Evolutionary conservation across 2,888 invertebrate species (phyloP).

Genomic region (Diploptera punctata): DNA sequence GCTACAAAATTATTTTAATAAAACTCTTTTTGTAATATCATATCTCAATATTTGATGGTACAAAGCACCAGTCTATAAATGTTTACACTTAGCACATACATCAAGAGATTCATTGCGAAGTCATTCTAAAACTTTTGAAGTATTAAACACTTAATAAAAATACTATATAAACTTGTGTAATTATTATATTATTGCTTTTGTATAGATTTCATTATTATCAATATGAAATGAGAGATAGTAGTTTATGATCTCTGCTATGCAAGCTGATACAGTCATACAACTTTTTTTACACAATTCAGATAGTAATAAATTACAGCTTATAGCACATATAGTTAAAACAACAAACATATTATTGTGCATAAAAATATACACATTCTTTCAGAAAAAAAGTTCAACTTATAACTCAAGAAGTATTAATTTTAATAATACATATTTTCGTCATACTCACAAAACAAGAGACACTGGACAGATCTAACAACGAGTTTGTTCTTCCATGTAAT

Average conservation of each 20-base stretch:
- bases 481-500: slow-evolving; percentile 29
- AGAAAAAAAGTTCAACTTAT: slow-evolving; percentile 30
- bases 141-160: too few species aligned
- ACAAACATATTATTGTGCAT: slow-evolving; percentile 35
- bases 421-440: slow-evolving; percentile 25
- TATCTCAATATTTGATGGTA: too few species aligned
- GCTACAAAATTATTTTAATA: too few species aligned
- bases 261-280: background rate
- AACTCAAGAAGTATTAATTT: slow-evolving; percentile 32
- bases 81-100: too few species aligned
- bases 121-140: too few species aligned
- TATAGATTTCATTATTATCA: too few species aligned
- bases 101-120: too few species aligned
- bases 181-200: too few species aligned
- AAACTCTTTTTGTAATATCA: too few species aligned
- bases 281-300: slow-evolving; percentile 12
- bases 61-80: too few species aligned
- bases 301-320: slow-evolving; percentile 26
- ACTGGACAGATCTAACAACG: slow-evolving; percentile 26
- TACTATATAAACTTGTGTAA: too few species aligned
- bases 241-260: background rate
- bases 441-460: slow-evolving; percentile 24
- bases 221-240: too few species aligned
- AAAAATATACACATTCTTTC: slow-evolving; percentile 37
- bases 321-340: slow-evolving; percentile 36